These are phyloP conservation scores for Steinernema hermaphroditum DNA, from an alignment of 2,888 invertebrate species.

Conservation along the genomic window DNA sequence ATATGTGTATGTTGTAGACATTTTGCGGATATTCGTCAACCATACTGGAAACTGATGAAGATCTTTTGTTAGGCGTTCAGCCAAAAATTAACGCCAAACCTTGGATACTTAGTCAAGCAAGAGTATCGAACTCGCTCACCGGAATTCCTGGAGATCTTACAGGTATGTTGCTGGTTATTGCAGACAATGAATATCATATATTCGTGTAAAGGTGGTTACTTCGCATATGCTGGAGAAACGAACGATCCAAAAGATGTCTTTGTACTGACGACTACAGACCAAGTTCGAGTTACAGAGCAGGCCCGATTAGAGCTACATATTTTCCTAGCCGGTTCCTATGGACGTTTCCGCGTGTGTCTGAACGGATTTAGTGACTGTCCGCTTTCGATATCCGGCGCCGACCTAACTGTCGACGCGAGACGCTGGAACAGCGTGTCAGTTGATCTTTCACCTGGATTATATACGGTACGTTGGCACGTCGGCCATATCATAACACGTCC, in stretches of 20 bases:
- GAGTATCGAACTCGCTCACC: constrained; percentile 33
- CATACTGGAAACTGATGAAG: constrained; percentile 3
- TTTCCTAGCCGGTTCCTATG: constrained; percentile 45
- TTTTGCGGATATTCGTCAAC: constrained; percentile 26
- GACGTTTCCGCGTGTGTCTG: constrained; percentile 56
- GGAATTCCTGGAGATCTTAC: constrained; percentile 33
- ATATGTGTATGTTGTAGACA: background rate
- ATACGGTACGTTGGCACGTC: constrained; percentile 44
- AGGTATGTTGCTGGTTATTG: too few species aligned
- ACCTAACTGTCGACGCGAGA: constrained; percentile 52
- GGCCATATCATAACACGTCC: background rate
- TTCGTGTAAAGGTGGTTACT: constrained; percentile 32
- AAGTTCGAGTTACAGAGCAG: constrained; percentile 14
- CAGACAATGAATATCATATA: too few species aligned
- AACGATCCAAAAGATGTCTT: constrained; percentile 1
- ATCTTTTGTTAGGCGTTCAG: constrained; percentile 2
- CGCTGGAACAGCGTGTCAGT: constrained; percentile 55
- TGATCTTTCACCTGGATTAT: constrained; percentile 45
- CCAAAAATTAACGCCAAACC: background rate
- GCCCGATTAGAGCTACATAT: constrained; percentile 19
- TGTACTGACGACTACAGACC: constrained; percentile 18
- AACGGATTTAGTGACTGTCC: constrained; percentile 53
- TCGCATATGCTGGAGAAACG: constrained; percentile 30
- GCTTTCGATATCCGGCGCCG: constrained; percentile 49
- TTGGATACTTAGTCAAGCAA: constrained; percentile 32